Conservation (phyloP, 2,113 vertebrate species). For the Phalacrocorax aristotelis region DNA sequence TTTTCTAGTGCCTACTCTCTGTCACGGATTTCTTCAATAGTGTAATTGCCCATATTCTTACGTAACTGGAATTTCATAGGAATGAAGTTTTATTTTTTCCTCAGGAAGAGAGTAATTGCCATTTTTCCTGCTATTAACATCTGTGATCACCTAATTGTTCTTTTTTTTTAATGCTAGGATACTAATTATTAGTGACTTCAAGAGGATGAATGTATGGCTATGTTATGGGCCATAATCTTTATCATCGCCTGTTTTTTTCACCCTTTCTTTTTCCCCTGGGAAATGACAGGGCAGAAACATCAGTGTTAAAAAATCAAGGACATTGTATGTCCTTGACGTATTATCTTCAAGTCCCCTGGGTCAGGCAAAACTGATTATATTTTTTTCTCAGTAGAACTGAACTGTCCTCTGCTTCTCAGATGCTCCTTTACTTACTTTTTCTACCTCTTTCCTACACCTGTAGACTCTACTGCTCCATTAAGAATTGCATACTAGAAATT, state of each 20-base stretch:
- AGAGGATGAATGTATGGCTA: background rate
- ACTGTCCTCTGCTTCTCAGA: background rate
- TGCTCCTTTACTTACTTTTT: background rate
- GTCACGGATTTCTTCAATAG: slow-evolving; percentile 16
- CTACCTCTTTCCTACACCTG: background rate
- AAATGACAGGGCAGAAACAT: background rate
- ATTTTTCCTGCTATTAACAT: background rate
- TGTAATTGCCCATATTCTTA: slow-evolving; percentile 43
- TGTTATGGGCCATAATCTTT: background rate
- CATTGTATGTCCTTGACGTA: background rate
- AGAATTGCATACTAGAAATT: background rate
- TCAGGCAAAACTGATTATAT: background rate
- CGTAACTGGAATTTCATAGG: slow-evolving; percentile 14
- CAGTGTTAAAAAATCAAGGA: background rate
- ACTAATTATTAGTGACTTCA: background rate
- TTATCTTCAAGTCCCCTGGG: background rate
- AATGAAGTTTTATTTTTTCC: background rate
- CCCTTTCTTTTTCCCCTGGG: background rate
- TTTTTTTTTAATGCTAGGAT: background rate
- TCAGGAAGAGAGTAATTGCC: background rate
- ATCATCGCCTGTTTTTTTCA: background rate
- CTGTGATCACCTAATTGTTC: background rate
- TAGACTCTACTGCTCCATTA: background rate
- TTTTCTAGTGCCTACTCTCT: slow-evolving; percentile 42
- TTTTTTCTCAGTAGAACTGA: background rate